Conservation (phyloP, 2,888 invertebrate species). For the Arge pagana region DNA sequence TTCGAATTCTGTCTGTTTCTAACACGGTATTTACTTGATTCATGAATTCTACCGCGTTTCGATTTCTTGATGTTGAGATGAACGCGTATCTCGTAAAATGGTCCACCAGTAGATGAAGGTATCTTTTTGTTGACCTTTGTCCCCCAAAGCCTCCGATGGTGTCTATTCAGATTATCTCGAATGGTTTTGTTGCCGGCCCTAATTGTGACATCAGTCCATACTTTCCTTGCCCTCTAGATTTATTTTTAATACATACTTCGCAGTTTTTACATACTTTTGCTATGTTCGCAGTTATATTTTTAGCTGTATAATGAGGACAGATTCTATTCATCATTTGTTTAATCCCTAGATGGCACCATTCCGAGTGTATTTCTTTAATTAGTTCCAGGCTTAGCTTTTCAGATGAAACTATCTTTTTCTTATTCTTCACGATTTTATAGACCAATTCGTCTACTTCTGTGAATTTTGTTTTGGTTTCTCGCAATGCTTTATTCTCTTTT, state of each 20-base stretch:
- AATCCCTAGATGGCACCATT: conserved; percentile 23
- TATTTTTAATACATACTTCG: conserved; percentile 37
- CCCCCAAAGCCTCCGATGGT: conserved; percentile 38
- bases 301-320: conserved; percentile 17
- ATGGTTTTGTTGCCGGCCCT: conserved; percentile 34
- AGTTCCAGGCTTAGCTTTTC: conserved; percentile 24
- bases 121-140: conserved; percentile 34
- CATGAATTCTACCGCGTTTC: conserved; percentile 30
- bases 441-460: conserved; percentile 25
- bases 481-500: conserved; percentile 23
- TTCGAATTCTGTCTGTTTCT: conserved; percentile 22
- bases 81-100: conserved; percentile 35
- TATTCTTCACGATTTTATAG: conserved; percentile 28
- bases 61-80: conserved; percentile 30
- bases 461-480: conserved; percentile 22
- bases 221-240: conserved; percentile 31
- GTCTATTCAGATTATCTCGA: conserved; percentile 37
- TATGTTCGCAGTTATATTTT: conserved; percentile 26
- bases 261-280: conserved; percentile 27
- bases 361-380: conserved; percentile 23
- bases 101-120: conserved; percentile 34
- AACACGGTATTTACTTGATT: conserved; percentile 19
- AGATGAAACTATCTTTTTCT: conserved; percentile 28
- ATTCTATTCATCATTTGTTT: conserved; percentile 22
- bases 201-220: conserved; percentile 31